Evolutionary conservation across 2,888 invertebrate genomes (phyloP), one percentile per base, ranked within the genome.

Genomic region (Dryobota labecula): DNA sequence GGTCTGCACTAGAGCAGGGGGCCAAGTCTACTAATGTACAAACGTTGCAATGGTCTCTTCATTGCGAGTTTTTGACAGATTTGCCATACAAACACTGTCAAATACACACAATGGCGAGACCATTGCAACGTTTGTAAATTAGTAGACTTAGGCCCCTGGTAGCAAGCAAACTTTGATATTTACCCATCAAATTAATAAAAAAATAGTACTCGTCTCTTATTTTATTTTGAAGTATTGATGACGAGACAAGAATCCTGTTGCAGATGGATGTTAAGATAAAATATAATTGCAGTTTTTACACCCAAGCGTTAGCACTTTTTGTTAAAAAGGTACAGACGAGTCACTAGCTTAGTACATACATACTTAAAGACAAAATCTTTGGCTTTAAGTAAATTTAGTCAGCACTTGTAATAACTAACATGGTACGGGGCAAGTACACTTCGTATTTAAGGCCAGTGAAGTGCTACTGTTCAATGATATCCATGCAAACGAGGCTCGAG

Each of bases 361-460:
- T n/a, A n/a, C n/a, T 56, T 71, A 13, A 47, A 54, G 9, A 54
- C 30, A 45, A 65, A 53, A 58, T 58, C 7, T 38, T 58, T 58
- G 24, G 18, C 38, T 72, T 41, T 72, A 51, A 43, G 73, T 73
- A 64, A 65, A 73, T 73, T 62, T 63, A 47, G 73, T 30, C 33
- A 60, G 60, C 66, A 73, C 73, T 73, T 49, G 8, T 61, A 49
- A 43, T 51, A 72, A 57, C 41, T 56, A 30, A 36, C 56, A 43
- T n/a, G 72, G 13, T n/a, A 67, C 33, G 27, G 51, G 27, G 54
- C 68, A 68, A 61, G 69, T 47, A 60, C 24, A 74, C 60, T 56
- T 60, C 5, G 47, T 41, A 47, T 58, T 45, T 49, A 27, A 61
- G 54, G 60, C 27, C 63, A 71, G 33, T 68, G 43, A 70, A 75